Evolutionary conservation across 92 coral and sea anemone species (phyloP).

Genomic region (Porites cylindrica): DNA sequence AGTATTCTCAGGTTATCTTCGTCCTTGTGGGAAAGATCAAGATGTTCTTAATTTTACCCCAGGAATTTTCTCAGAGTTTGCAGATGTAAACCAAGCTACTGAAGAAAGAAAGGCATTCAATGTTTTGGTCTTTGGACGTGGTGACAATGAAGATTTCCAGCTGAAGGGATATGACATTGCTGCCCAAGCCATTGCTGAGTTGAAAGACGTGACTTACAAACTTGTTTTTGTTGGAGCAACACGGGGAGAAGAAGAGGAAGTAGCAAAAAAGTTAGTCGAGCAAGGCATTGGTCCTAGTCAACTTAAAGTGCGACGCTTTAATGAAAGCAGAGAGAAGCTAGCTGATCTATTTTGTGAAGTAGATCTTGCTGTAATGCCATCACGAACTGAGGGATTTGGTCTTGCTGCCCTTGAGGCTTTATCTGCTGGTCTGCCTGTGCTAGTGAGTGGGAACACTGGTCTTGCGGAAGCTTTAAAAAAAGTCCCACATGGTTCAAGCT

Average conservation of each 20-base stretch:
- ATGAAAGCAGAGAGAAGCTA: not conserved
- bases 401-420: not conserved
- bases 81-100: not conserved
- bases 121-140: conserved; percentile 24
- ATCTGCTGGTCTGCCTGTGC: not conserved
- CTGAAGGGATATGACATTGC: conserved; percentile 26
- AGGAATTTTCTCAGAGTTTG: conserved; percentile 16
- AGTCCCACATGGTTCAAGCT: not conserved
- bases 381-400: not conserved
- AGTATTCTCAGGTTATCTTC: conserved; percentile 5
- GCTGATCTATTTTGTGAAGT: not conserved
- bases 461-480: not conserved
- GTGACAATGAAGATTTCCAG: conserved; percentile 13
- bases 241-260: not conserved
- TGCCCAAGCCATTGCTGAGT: not conserved
- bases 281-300: not conserved
- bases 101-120: not conserved
- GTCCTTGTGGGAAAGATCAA: not conserved
- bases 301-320: not conserved
- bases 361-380: not conserved
- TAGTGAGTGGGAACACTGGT: not conserved
- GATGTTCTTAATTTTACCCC: conserved; percentile 1
- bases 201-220: not conserved
- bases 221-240: conserved; percentile 25
- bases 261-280: not conserved